Evolutionary conservation across 1,140 invertebrate species (phyloP).

Genomic region (Gonatopus flavifemur): DNA sequence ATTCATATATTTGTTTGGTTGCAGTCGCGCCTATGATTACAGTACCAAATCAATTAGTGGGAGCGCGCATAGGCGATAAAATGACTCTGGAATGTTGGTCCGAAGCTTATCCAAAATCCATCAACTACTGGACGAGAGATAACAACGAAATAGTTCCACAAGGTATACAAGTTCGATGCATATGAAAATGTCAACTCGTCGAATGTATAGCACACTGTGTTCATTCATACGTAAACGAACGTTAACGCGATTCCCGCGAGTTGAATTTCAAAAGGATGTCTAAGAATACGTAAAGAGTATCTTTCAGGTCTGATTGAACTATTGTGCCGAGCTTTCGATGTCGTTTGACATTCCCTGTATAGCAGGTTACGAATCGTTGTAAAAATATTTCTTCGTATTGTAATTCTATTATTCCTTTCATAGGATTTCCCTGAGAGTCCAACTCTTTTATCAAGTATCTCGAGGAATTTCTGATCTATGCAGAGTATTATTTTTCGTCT

Average conservation of each 20-base stretch:
- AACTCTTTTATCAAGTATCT: too few species aligned
- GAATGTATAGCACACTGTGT: too few species aligned
- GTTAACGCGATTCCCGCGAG: constrained; percentile 28
- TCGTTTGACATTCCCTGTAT: constrained; percentile 16
- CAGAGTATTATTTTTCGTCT: too few species aligned
- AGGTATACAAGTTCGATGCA: constrained; percentile 52
- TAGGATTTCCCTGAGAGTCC: too few species aligned
- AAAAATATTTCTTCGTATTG: too few species aligned
- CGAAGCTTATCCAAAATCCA: constrained; percentile 84
- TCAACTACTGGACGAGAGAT: constrained; percentile 82
- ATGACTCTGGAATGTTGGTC: constrained; percentile 80
- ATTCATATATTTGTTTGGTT: constrained; percentile 17
- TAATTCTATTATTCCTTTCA: too few species aligned
- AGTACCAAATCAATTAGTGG: constrained; percentile 79
- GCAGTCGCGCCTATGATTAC: constrained; percentile 80
- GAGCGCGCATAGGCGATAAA: constrained; percentile 71
- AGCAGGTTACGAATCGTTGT: too few species aligned
- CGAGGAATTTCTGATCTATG: too few species aligned
- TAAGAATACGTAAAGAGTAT: constrained; percentile 4
- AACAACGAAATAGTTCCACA: constrained; percentile 75
- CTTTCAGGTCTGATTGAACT: constrained; percentile 42
- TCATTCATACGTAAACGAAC: constrained; percentile 40
- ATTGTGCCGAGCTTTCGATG: constrained; percentile 37
- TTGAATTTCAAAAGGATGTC: constrained; percentile 33
- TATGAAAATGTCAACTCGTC: neutral